Conservation (phyloP, 2,113 vertebrate genomes). For the Capreolus pygargus region DNA sequence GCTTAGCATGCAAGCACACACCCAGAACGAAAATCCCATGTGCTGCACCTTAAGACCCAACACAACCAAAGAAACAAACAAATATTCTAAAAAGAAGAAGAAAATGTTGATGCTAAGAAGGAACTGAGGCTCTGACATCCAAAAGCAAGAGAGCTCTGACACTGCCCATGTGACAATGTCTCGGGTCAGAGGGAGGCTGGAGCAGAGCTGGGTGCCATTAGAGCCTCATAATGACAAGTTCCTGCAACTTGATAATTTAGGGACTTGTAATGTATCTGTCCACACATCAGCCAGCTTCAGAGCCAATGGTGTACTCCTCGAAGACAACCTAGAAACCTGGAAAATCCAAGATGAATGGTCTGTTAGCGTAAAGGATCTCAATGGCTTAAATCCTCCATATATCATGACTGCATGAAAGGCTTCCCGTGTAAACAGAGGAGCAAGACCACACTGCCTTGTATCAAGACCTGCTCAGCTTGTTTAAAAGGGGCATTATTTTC, state of each 20-base stretch:
- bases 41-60: not conserved
- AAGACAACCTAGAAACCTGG: slow-evolving; percentile 63
- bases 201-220: not conserved
- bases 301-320: not conserved
- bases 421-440: slow-evolving; percentile 75
- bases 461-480: slow-evolving; percentile 70
- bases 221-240: not conserved
- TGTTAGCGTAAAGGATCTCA: slow-evolving; percentile 74
- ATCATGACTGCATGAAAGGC: slow-evolving; percentile 64
- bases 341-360: slow-evolving; percentile 66
- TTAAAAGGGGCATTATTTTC: slow-evolving; percentile 74
- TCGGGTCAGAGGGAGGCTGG: not conserved
- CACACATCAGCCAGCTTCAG: slow-evolving; percentile 23
- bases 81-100: not conserved
- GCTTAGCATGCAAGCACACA: not conserved
- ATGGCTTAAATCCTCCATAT: slow-evolving; percentile 53
- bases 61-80: not conserved
- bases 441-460: slow-evolving; percentile 68
- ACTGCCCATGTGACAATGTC: not conserved
- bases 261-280: not conserved
- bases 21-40: not conserved
- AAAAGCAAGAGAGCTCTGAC: not conserved
- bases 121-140: not conserved
- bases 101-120: not conserved
- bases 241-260: slow-evolving; percentile 14